These are phyloP conservation scores for Allophyes oxyacanthae DNA, from an alignment of 2,888 invertebrate species.

Conservation along the genomic window DNA sequence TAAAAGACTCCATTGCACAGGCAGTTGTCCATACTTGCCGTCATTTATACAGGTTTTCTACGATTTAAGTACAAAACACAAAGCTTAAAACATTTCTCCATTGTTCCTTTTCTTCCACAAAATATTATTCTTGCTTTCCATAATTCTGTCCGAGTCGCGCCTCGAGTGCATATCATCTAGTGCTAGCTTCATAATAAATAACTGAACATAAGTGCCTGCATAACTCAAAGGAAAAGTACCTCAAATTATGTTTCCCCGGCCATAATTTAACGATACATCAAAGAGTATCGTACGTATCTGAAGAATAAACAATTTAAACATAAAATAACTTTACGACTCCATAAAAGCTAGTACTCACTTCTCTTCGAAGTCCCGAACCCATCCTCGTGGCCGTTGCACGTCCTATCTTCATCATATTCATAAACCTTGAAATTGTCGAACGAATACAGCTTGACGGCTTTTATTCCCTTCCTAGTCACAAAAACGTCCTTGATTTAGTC, in stretches of 20 bases:
- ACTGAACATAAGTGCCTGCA: conserved; percentile 15
- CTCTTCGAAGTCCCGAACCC: conserved; percentile 81
- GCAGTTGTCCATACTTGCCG: too few relatives aligned
- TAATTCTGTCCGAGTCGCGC: not conserved
- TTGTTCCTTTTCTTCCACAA: not conserved
- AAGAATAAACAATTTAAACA: conserved; percentile 58
- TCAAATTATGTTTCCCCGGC: conserved; percentile 17
- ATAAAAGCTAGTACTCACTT: conserved; percentile 76
- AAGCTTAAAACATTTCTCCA: too few relatives aligned
- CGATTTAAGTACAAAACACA: too few relatives aligned
- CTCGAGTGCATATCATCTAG: not conserved
- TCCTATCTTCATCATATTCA: conserved; percentile 84
- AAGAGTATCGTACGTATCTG: conserved; percentile 36
- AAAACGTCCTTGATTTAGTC: conserved; percentile 35
- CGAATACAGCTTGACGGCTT: conserved; percentile 88
- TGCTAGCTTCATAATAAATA: conserved; percentile 23
- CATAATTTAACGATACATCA: conserved; percentile 49
- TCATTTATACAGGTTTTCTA: too few relatives aligned
- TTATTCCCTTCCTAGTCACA: conserved; percentile 59
- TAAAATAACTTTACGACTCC: conserved; percentile 59
- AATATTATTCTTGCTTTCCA: conserved; percentile 3
- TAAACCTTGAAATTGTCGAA: conserved; percentile 87
- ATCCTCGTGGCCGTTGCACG: conserved; percentile 82
- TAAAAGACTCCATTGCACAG: too few relatives aligned
- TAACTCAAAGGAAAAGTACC: conserved; percentile 26